Evolutionary conservation across 2,888 invertebrate genomes (phyloP).

Genomic region (Sympetrum striolatum): DNA sequence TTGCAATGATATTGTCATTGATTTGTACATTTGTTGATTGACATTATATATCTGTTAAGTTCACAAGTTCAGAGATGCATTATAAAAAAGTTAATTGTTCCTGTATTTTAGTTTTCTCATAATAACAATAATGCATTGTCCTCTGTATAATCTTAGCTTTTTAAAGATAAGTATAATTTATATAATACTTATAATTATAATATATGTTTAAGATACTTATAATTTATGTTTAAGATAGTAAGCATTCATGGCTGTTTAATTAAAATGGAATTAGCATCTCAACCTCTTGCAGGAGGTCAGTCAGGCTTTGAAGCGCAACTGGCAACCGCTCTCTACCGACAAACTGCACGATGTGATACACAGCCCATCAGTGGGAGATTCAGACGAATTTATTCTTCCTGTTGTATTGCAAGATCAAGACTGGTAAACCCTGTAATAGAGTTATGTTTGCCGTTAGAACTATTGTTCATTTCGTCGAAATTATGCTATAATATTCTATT

Average conservation of each 20-base stretch:
- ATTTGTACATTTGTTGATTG: no score
- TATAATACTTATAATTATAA: no score
- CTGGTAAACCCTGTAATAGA: neutral
- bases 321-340: conserved; percentile 64
- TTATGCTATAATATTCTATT: conserved; percentile 46
- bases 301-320: conserved; percentile 63
- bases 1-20: no score
- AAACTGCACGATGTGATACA: conserved; percentile 65
- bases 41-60: no score
- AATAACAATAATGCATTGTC: no score
- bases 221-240: no score
- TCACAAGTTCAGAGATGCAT: neutral
- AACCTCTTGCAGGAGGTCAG: conserved; percentile 63
- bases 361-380: conserved; percentile 63
- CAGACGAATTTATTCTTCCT: conserved; percentile 67
- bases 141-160: no score
- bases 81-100: neutral
- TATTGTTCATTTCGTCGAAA: conserved; percentile 39
- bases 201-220: no score
- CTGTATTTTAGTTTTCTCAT: no score
- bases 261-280: conserved; percentile 30
- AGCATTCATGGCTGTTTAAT: neutral
- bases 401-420: conserved; percentile 61
- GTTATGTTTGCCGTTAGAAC: neutral
- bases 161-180: no score